Percentiles rank a stretch among this genome's conserved stretches.
phyloP scores from a whole-genome alignment of 2,888 invertebrate species.

The Patella depressa region DNA sequence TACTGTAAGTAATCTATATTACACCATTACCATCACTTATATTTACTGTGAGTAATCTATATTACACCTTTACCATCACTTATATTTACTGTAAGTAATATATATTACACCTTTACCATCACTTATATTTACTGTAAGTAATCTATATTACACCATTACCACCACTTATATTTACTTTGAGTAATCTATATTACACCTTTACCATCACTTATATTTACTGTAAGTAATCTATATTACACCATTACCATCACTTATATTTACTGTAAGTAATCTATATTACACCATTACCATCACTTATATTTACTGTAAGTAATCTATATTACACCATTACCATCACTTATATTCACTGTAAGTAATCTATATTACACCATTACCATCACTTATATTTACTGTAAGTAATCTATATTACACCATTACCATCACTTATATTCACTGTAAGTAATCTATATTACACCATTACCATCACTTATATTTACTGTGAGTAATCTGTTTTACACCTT shows the following conservation, averaged over 20 bases:
- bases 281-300: slow-evolving; percentile 46
- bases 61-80: slow-evolving; percentile 48
- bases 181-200: slow-evolving; percentile 29
- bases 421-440: too few species aligned
- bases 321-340: too few species aligned
- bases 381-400: too few species aligned
- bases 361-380: too few species aligned
- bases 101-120: slow-evolving; percentile 44
- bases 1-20: too few species aligned
- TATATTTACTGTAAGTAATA: slow-evolving; percentile 45
- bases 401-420: too few species aligned
- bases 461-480: too few species aligned
- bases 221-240: slow-evolving; percentile 40
- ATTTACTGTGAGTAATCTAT: slow-evolving; percentile 43
- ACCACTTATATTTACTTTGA: slow-evolving; percentile 48
- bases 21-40: slow-evolving; percentile 50
- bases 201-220: slow-evolving; percentile 47
- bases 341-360: too few species aligned
- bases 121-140: slow-evolving; percentile 50
- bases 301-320: slow-evolving; percentile 46
- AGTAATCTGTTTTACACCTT: too few species aligned
- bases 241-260: slow-evolving; percentile 48
- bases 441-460: too few species aligned
- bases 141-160: slow-evolving; percentile 33
- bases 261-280: slow-evolving; percentile 42